Conservation (phyloP, 2,888 invertebrate species). For the Pomacea canaliculata region DNA sequence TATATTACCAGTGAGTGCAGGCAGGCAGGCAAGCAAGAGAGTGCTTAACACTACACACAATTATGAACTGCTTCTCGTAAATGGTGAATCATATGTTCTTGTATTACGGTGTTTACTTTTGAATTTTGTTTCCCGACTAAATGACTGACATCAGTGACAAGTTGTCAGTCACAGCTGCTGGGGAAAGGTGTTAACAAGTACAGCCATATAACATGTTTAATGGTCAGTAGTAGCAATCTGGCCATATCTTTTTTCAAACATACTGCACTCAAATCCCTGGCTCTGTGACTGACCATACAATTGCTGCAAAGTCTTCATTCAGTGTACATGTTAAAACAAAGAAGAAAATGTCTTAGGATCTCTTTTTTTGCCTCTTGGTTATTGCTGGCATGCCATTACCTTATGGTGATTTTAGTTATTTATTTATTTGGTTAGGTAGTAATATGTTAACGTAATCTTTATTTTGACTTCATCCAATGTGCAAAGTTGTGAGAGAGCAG, state of each 20-base stretch:
- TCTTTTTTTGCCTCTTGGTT: neutral
- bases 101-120: too few species aligned
- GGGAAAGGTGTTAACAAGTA: neutral
- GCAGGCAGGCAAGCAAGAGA: too few species aligned
- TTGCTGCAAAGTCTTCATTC: neutral
- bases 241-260: neutral
- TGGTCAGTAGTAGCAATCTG: neutral
- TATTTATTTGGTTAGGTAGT: neutral
- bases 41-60: too few species aligned
- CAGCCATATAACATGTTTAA: neutral
- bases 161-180: conserved; percentile 6
- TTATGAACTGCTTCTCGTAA: too few species aligned
- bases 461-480: conserved; percentile 1
- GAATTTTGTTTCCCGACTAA: conserved; percentile 7
- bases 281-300: neutral
- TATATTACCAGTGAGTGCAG: too few species aligned
- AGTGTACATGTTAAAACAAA: neutral
- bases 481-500: conserved; percentile 9
- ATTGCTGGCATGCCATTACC: conserved; percentile 5
- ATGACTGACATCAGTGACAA: conserved; percentile 4
- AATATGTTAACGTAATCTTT: conserved; percentile 5
- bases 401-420: neutral
- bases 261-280: neutral
- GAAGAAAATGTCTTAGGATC: neutral
- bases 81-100: too few species aligned